Evolutionary conservation across 2,797 vertebrate species (phyloP), one percentile per base, ranked within the genome.

Genomic region (Sphaeramia orbicularis): DNA sequence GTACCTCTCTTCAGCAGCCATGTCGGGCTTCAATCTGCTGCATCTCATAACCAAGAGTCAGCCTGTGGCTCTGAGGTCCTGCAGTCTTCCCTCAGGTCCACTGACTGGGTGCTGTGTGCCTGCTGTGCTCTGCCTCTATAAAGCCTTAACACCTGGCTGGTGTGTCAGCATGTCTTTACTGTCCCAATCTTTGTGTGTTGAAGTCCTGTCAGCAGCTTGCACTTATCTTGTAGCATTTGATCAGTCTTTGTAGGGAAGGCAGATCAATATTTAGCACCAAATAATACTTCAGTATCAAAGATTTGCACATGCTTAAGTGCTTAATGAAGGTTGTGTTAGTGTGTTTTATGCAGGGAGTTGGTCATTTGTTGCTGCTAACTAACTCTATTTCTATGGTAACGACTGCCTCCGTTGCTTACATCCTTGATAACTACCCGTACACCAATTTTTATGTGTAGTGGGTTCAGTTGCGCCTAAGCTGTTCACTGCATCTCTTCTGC

Each of bases 1-100:
- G 52, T 1, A 7, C 71, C 60, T 71, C 57, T 67, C 80, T 84
- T 60, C 92, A 92, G 93, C 95, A 95, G 94, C 93, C 95, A 43
- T 43, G 41, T 43, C 41, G 91, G 97, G 96, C 91, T 98, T 99
- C 96, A 99, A 98, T 95, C 95, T 99, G 88, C 97, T 99, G 92
- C 97, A 98, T 93, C 96, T 99, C 95, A 95, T 99, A 95, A 96
- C 94, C 94, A 98, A 97, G 95, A 96, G 95, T 95, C 96, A 97
- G 94, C 97, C 97, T 90, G 96, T 96, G 85, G 92, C 96, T 92
- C 96, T 96, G 88, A 95, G 95, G 94, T 92, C 97, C 94, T 99
- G 97, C 94, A 96, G 96, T 89, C 97, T 99, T 88, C 97, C 97
- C 93, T 97, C 97, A 99, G 97, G 97, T 99, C 94, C 85, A 80